A percentile compares a stretch with the other conserved stretches of the same genome.
phyloP scores from a whole-genome alignment of 1,140 invertebrate genomes.

The Papilio glaucus region DNA sequence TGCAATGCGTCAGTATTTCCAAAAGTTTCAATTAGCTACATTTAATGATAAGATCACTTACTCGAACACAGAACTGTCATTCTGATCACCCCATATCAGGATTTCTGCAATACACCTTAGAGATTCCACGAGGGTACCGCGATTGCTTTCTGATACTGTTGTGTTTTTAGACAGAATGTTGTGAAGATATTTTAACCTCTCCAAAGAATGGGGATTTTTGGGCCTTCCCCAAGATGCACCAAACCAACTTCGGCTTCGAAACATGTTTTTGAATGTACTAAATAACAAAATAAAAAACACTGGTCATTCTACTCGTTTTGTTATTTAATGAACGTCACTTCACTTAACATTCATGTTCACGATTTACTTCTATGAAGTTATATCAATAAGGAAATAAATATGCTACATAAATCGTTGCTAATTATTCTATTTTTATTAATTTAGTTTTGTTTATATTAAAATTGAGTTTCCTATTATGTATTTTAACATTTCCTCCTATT shows the following conservation, averaged over 20 bases:
- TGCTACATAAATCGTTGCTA: background rate
- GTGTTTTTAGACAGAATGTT: conserved; percentile 98
- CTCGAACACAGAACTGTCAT: conserved; percentile 99
- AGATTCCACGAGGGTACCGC: conserved; percentile 97
- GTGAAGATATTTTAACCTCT: conserved; percentile 98
- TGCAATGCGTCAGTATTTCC: background rate
- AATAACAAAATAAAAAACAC: conserved; percentile 48
- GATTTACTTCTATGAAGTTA: conserved; percentile 15
- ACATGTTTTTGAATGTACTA: conserved; percentile 84
- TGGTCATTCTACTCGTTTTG: conserved; percentile 51
- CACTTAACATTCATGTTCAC: conserved; percentile 47
- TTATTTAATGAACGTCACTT: conserved; percentile 53
- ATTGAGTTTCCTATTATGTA: conserved; percentile 43
- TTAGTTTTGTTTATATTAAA: conserved; percentile 47
- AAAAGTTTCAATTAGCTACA: background rate
- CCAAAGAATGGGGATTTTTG: conserved; percentile 97
- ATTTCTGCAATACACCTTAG: conserved; percentile 99
- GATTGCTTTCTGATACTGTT: conserved; percentile 97
- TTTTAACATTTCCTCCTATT: conserved; percentile 46
- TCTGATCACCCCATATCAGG: conserved; percentile 99
- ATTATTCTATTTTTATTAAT: conserved; percentile 37
- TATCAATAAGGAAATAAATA: background rate
- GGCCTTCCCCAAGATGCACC: conserved; percentile 94
- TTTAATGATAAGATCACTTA: conserved; percentile 84
- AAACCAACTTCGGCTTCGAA: conserved; percentile 94